Base-by-base conservation (phyloP, 2,888 invertebrate species). In the Actias luna region DNA sequence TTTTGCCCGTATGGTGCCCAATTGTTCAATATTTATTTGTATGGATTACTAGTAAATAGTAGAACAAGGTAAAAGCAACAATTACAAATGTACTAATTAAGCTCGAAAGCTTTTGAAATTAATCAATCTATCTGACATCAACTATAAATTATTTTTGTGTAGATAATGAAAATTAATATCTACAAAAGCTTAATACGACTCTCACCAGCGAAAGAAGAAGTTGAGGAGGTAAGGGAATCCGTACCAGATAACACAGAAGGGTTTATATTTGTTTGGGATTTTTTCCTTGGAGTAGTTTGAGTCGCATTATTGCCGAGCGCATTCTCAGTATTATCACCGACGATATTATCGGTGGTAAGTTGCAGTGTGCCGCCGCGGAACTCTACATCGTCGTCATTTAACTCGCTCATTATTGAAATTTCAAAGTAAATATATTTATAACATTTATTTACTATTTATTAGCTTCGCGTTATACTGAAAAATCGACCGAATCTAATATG, bases 331-430 rank as follows among this genome's bases (percentile, higher is more conserved):
- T 64, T 74, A 36, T 79, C 84, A 29, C 73, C 72, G 12, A 73
- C 67, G 35, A 71, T 68, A 50, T 76, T 78, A 27, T 92, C 91
- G 1, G 86, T 75, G 18, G 90, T 87, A 60, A 92, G 72, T 74
- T 92, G 91, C 67, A 93, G 75, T 33, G 94, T 94, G 57, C 94
- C 94, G 42, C 93, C 94, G 60, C 92, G 91, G 71, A 94, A 94
- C 77, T 94, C 94, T 82, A 84, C 83, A 70, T 94, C 94, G 36
- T 94, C 94, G 57, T 94, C 94, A 61, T 93, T 75, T 68, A 92
- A 75, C 70, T 93, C 89, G 70, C 85, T 81, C 93, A 93, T 92
- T 59, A 27, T 55, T n/a, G 10, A 50, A 50, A 25, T 22, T 22
- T 25, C 22, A 10, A 22, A 22, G 10, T 2, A 14, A 22, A 50